A percentile compares a stretch with the other conserved stretches of the same genome.
phyloP scores from a whole-genome alignment of 1,140 invertebrate genomes.

The Drosophila pectinifera region DNA sequence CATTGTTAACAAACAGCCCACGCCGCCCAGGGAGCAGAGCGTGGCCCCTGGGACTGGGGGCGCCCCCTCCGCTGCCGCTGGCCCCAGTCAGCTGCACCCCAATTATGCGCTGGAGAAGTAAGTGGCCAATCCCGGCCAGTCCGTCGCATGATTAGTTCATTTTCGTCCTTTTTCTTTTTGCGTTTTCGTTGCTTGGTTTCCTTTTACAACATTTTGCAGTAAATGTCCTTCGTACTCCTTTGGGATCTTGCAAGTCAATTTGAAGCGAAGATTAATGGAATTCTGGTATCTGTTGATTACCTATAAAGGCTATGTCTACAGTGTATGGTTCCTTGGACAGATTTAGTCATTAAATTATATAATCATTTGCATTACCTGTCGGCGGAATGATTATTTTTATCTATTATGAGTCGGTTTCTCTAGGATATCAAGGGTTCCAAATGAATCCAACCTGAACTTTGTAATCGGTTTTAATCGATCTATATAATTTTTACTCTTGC shows the following conservation, averaged over 20 bases:
- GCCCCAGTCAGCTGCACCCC: slow-evolving; percentile 61
- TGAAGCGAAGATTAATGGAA: background rate
- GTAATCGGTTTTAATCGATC: too few species aligned
- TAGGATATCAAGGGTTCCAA: too few species aligned
- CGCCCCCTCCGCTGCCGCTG: slow-evolving; percentile 27
- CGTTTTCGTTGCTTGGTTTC: slow-evolving; percentile 22
- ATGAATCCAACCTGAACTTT: too few species aligned
- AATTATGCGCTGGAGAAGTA: slow-evolving; percentile 77
- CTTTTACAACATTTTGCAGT: background rate
- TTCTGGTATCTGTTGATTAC: too few species aligned
- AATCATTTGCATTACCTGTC: too few species aligned
- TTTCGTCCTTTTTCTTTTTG: slow-evolving; percentile 14
- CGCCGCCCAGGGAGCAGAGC: slow-evolving; percentile 63
- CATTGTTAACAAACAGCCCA: slow-evolving; percentile 79
- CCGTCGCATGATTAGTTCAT: slow-evolving; percentile 54
- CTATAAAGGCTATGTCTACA: too few species aligned
- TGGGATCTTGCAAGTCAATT: slow-evolving; percentile 4
- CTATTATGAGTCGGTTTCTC: too few species aligned
- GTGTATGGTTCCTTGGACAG: too few species aligned
- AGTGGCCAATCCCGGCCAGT: slow-evolving; percentile 48
- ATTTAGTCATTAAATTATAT: too few species aligned
- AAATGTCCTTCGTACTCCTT: background rate
- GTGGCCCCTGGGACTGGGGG: slow-evolving; percentile 19
- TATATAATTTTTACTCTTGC: too few species aligned
- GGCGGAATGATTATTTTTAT: too few species aligned